These are phyloP conservation scores for Nycticorax nycticorax DNA, from an alignment of 2,113 vertebrate species.

Conservation along the genomic window DNA sequence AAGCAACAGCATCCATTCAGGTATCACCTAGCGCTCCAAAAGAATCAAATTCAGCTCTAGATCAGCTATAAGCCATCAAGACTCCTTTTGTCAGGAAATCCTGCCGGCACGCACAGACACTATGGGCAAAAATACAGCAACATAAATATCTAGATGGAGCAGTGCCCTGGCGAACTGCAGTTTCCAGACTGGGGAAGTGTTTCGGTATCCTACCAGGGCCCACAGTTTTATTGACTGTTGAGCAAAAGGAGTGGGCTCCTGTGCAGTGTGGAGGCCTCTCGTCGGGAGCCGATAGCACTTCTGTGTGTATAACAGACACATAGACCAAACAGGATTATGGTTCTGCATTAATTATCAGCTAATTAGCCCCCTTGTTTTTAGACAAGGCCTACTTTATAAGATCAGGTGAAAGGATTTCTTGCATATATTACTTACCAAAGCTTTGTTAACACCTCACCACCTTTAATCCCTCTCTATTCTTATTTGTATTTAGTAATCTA, in stretches of 20 bases:
- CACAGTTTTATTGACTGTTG: background rate
- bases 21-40: background rate
- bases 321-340: constrained; percentile 6
- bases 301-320: background rate
- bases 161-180: background rate
- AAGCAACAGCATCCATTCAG: background rate
- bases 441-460: constrained; percentile 4
- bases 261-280: background rate
- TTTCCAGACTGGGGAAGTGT: background rate
- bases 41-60: background rate
- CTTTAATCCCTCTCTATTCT: constrained; percentile 25
- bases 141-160: background rate
- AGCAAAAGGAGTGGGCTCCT: background rate
- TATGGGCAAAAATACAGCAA: background rate
- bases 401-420: constrained; percentile 34
- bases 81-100: background rate
- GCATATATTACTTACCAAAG: background rate
- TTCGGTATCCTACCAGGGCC: background rate
- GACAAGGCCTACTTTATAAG: background rate
- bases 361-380: constrained; percentile 5
- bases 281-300: background rate
- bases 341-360: constrained; percentile 15
- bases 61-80: background rate
- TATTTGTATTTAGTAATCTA: constrained; percentile 50
- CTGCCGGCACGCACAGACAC: background rate